phyloP scores from a whole-genome alignment of 2,888 invertebrate genomes.

The Pimpla rufipes region DNA sequence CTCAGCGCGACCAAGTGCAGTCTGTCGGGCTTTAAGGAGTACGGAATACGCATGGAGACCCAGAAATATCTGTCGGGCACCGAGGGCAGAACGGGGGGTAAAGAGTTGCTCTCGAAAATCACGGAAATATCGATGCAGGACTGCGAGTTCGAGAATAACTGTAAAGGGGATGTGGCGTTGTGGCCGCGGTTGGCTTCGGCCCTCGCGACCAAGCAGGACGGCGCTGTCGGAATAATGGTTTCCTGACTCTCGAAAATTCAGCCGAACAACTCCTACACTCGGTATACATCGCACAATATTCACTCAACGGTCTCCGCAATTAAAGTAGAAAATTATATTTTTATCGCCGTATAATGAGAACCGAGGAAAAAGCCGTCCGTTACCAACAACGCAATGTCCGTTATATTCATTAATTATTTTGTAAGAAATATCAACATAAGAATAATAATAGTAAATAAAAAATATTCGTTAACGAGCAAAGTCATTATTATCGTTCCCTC shows the following conservation, averaged over 20 bases:
- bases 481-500: no score
- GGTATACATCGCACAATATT: background rate
- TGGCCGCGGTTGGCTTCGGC: conserved; percentile 72
- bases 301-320: background rate
- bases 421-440: no score
- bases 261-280: background rate
- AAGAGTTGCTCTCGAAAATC: conserved; percentile 75
- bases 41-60: conserved; percentile 86
- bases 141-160: conserved; percentile 80
- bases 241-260: conserved; percentile 65
- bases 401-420: background rate
- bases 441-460: background rate
- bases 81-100: conserved; percentile 76
- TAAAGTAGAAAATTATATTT: background rate
- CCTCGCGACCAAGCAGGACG: conserved; percentile 73
- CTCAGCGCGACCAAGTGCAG: conserved; percentile 81
- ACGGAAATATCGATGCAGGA: conserved; percentile 76
- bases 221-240: conserved; percentile 72
- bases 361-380: background rate
- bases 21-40: conserved; percentile 85
- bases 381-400: background rate
- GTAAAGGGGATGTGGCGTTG: conserved; percentile 78
- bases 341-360: background rate
- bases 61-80: conserved; percentile 77
- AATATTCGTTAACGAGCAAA: background rate